Evolutionary conservation across 2,888 invertebrate genomes (phyloP).

Genomic region (Volucella bombylans): DNA sequence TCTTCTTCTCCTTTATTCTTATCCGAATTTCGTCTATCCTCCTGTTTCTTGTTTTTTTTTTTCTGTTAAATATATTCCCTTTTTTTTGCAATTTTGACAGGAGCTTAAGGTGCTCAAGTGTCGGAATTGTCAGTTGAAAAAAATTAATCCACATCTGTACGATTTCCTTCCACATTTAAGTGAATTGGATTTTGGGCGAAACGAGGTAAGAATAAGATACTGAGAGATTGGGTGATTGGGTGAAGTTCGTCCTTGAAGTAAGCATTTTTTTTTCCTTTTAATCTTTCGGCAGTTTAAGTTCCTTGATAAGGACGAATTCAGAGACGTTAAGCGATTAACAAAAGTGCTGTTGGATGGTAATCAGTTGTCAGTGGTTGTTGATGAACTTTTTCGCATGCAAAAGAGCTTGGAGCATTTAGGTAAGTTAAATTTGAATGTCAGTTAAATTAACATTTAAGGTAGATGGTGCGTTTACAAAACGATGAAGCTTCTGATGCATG

Average conservation of each 20-base stretch:
- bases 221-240: too few species aligned
- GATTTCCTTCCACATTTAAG: slow-evolving; percentile 88
- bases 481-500: too few species aligned
- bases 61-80: neutral
- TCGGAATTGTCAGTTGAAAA: slow-evolving; percentile 87
- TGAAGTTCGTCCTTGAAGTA: neutral
- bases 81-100: slow-evolving; percentile 80
- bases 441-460: neutral
- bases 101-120: slow-evolving; percentile 88
- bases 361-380: slow-evolving; percentile 89
- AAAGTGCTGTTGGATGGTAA: slow-evolving; percentile 89
- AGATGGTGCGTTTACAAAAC: too few species aligned
- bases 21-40: neutral
- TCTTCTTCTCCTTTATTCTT: neutral
- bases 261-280: slow-evolving; percentile 10
- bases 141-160: slow-evolving; percentile 91
- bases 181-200: slow-evolving; percentile 90
- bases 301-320: slow-evolving; percentile 88
- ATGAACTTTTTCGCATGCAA: slow-evolving; percentile 86
- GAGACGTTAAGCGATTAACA: slow-evolving; percentile 86
- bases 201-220: slow-evolving; percentile 82
- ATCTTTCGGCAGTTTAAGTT: slow-evolving; percentile 85
- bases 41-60: slow-evolving; percentile 3
- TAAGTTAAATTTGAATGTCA: slow-evolving; percentile 62
- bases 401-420: slow-evolving; percentile 82